Evolutionary conservation across 2,113 vertebrate species (phyloP).

Genomic region (Aythya baeri): DNA sequence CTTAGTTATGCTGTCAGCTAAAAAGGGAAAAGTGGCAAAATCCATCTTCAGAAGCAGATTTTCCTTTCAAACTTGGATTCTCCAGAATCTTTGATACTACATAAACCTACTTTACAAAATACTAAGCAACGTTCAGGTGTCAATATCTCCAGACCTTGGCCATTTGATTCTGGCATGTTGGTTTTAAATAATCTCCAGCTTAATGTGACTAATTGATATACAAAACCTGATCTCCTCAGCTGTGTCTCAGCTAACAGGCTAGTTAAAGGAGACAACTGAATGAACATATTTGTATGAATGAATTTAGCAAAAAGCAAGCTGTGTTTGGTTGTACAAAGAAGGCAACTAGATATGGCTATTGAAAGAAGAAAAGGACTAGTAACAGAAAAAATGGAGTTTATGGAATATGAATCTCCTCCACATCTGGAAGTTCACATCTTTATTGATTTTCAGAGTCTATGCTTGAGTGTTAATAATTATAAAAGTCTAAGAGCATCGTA

Average conservation of each 20-base stretch:
- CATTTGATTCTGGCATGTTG: neutral
- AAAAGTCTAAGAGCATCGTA: neutral
- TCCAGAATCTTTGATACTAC: neutral
- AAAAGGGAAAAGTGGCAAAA: neutral
- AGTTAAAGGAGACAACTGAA: neutral
- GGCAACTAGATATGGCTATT: rapidly evolving
- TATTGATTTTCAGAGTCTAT: neutral
- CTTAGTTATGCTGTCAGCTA: neutral
- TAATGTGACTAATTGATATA: neutral
- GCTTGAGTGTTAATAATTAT: neutral
- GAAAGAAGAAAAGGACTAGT: neutral
- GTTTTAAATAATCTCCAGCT: neutral
- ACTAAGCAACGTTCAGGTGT: neutral
- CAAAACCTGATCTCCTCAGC: neutral
- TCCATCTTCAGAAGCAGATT: neutral
- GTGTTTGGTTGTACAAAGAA: neutral
- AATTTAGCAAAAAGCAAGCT: neutral
- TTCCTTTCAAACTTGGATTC: neutral
- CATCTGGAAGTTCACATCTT: slow-evolving; percentile 8
- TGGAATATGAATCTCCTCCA: neutral
- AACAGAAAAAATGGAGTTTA: neutral
- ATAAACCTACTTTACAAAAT: neutral
- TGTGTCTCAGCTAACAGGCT: neutral
- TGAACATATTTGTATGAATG: neutral
- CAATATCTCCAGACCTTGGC: neutral